Percentiles rank a stretch among this genome's conserved stretches.
These are phyloP conservation scores for Gobio occitaniae DNA, from an alignment of 2,797 vertebrate species.

Conservation along the genomic window DNA sequence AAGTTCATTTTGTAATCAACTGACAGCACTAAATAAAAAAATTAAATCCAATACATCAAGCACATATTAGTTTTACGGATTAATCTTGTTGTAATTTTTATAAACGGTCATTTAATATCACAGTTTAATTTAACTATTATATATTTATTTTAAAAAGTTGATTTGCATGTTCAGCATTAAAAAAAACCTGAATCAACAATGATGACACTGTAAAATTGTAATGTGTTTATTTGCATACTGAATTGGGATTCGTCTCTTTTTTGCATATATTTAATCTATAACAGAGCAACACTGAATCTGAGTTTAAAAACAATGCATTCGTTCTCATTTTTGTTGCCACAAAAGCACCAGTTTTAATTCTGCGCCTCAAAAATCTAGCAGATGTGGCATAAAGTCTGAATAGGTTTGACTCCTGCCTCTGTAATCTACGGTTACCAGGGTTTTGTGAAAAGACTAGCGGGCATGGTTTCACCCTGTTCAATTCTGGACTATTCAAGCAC, in stretches of 20 bases:
- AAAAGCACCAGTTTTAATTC: background rate
- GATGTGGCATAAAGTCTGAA: constrained; percentile 13
- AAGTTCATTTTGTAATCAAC: too few relatives aligned
- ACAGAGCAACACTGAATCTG: background rate
- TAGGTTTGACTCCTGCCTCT: constrained; percentile 22
- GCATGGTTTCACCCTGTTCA: constrained; percentile 41
- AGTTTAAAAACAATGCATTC: background rate
- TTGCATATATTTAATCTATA: background rate
- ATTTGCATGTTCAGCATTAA: too few relatives aligned
- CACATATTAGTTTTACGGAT: background rate
- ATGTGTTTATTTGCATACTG: background rate
- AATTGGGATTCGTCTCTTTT: background rate
- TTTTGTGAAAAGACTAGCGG: constrained; percentile 22
- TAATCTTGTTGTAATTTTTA: background rate
- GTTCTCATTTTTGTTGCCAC: background rate
- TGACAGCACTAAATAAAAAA: background rate
- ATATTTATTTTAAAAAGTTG: background rate
- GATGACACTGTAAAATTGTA: background rate
- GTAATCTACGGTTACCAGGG: constrained; percentile 8
- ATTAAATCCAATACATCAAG: background rate
- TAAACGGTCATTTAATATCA: background rate
- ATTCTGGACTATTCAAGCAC: constrained; percentile 33
- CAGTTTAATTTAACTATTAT: background rate
- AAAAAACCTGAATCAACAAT: background rate
- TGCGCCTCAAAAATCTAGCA: background rate